Percentiles rank a stretch among this genome's conserved stretches.
Conservation (phyloP, 2,888 invertebrate genomes). For the Pseudococcus viburni region DNA sequence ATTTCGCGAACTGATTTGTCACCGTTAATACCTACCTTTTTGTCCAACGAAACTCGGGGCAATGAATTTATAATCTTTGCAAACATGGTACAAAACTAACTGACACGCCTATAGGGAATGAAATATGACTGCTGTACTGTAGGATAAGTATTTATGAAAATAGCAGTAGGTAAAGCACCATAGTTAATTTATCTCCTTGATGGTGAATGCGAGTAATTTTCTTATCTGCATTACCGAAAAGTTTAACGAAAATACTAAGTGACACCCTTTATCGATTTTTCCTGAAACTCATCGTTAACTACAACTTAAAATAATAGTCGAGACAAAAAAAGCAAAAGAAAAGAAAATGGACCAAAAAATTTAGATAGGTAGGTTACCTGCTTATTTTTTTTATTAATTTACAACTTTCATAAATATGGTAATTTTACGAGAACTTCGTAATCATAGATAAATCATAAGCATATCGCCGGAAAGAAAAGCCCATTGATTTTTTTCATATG, state of each 20-base stretch:
- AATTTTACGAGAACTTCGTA: no score
- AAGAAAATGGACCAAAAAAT: background rate
- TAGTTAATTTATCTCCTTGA: conserved; percentile 30
- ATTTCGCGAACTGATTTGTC: conserved; percentile 17
- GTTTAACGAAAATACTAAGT: conserved; percentile 29
- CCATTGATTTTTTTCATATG: no score
- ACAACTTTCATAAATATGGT: no score
- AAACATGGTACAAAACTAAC: conserved; percentile 30
- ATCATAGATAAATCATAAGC: no score
- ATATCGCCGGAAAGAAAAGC: no score
- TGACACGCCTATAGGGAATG: conserved; percentile 39
- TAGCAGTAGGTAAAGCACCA: conserved; percentile 4
- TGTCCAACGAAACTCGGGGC: conserved; percentile 5
- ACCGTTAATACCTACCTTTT: conserved; percentile 32
- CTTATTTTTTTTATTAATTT: no score
- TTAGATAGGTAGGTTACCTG: no score
- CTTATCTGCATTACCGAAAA: conserved; percentile 19
- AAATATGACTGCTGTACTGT: conserved; percentile 11
- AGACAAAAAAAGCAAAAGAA: background rate
- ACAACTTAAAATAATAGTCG: background rate
- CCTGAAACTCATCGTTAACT: background rate
- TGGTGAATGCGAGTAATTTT: conserved; percentile 34
- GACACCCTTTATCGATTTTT: conserved; percentile 17
- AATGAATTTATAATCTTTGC: conserved; percentile 49
- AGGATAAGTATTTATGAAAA: conserved; percentile 36